Percentiles rank a stretch among this genome's conserved stretches.
Conservation (phyloP, 2,113 vertebrate species). For the Notarius quadriscutis region DNA sequence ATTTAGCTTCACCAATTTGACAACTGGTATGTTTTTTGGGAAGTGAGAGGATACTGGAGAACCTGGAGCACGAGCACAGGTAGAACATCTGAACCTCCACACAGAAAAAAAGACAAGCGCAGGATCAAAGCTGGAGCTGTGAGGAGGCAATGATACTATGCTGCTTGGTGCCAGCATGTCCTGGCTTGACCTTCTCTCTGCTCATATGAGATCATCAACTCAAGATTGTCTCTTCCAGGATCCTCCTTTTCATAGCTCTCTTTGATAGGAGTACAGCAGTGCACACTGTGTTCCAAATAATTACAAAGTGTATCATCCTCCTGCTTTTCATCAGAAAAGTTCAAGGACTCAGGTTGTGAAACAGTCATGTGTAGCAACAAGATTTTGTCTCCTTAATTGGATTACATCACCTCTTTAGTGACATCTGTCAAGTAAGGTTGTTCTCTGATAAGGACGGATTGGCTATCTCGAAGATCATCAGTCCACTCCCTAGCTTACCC, state of each 20-base stretch:
- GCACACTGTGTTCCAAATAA: background rate
- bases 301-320: background rate
- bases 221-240: background rate
- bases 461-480: slow-evolving; percentile 58
- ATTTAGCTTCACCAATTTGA: background rate
- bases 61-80: background rate
- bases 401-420: slow-evolving; percentile 66
- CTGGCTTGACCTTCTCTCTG: background rate
- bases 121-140: background rate
- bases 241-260: background rate
- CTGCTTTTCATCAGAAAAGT: slow-evolving; percentile 33
- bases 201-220: background rate
- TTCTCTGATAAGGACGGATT: slow-evolving; percentile 52
- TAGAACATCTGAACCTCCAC: background rate
- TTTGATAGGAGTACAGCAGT: background rate
- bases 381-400: slow-evolving; percentile 62
- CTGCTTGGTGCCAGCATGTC: background rate
- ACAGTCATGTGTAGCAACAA: background rate
- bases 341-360: slow-evolving; percentile 60
- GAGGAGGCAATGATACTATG: background rate
- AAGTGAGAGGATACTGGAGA: background rate
- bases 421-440: slow-evolving; percentile 69
- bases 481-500: slow-evolving; percentile 51
- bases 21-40: background rate
- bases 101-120: background rate